Evolutionary conservation across 2,888 invertebrate genomes (phyloP).

Genomic region (Phytoseiulus persimilis): DNA sequence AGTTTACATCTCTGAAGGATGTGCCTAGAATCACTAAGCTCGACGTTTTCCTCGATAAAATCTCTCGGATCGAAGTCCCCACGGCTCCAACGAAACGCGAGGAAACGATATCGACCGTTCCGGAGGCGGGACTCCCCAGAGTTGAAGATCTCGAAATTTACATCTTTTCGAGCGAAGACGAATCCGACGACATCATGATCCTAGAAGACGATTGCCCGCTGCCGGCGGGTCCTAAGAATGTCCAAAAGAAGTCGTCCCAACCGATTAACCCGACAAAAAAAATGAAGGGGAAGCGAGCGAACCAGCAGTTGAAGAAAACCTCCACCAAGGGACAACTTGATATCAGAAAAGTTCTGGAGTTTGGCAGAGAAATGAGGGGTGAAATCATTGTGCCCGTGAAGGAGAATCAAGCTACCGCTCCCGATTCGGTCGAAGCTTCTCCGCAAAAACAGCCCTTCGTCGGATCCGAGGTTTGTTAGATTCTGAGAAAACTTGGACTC

Average conservation of each 20-base stretch:
- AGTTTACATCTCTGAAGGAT: background rate
- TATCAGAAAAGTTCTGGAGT: slow-evolving; percentile 19
- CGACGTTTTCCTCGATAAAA: background rate
- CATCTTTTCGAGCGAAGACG: slow-evolving; percentile 1
- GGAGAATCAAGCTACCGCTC: background rate
- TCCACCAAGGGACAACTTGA: slow-evolving; percentile 6
- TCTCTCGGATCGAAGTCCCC: background rate
- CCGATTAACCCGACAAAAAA: background rate
- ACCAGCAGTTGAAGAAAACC: background rate
- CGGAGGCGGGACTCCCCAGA: background rate
- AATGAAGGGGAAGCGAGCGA: background rate
- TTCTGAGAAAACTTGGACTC: background rate
- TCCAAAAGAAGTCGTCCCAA: background rate
- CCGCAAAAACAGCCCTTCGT: background rate
- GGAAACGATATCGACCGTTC: background rate
- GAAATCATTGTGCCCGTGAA: background rate
- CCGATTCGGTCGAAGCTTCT: background rate
- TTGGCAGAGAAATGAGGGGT: background rate
- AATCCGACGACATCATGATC: background rate
- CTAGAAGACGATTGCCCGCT: too few relatives aligned
- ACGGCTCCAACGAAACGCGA: background rate
- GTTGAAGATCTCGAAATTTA: background rate
- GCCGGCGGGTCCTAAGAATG: too few relatives aligned
- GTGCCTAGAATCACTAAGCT: background rate
- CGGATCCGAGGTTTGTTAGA: background rate